Percentiles rank a stretch among this genome's conserved stretches.
Conservation (phyloP, 2,888 invertebrate genomes). For the Odontocerum albicorne region DNA sequence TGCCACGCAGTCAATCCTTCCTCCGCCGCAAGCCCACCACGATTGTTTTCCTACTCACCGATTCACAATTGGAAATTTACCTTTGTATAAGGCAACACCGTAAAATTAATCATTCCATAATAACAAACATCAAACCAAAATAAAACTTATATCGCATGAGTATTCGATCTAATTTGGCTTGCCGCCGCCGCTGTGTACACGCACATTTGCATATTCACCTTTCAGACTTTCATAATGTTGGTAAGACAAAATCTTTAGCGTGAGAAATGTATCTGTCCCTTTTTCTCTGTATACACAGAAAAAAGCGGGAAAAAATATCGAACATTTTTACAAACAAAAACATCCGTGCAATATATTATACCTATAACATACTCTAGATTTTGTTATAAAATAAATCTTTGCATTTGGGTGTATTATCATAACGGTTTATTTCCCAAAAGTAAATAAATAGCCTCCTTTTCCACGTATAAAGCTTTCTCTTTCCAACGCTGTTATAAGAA, state of each 20-base stretch:
- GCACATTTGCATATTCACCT: constrained; percentile 37
- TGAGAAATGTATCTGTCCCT: constrained; percentile 31
- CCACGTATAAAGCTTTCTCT: no score
- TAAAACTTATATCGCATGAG: constrained; percentile 8
- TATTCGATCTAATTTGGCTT: constrained; percentile 11
- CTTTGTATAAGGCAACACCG: constrained; percentile 32
- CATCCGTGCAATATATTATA: no score
- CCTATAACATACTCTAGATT: no score
- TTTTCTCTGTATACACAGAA: no score
- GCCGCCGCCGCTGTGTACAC: constrained; percentile 17
- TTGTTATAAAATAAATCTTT: no score
- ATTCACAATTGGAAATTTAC: constrained; percentile 26
- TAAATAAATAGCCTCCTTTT: no score
- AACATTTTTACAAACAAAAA: no score
- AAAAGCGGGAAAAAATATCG: no score
- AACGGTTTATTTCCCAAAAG: no score
- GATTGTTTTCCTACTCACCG: constrained; percentile 34
- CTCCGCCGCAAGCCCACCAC: constrained; percentile 32
- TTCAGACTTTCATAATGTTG: constrained; percentile 29
- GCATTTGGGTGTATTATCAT: no score
- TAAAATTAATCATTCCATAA: constrained; percentile 29
- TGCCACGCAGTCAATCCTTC: constrained; percentile 27
- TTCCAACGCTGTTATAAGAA: constrained; percentile 24
- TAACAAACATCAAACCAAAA: constrained; percentile 11
- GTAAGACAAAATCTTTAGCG: constrained; percentile 31